phyloP scores from a whole-genome alignment of 2,888 invertebrate species.

The Elgonia sp. region DNA sequence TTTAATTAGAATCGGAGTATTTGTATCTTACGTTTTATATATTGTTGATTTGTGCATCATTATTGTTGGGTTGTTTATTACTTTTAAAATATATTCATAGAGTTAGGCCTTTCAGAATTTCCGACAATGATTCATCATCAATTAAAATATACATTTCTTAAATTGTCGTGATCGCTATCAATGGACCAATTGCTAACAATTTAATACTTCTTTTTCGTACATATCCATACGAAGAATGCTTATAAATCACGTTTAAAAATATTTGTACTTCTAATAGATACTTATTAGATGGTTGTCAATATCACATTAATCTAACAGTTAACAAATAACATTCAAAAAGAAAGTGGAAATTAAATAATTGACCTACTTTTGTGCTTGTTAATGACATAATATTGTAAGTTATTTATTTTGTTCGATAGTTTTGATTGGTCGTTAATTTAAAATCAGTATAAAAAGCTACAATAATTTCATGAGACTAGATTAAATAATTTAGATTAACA shows the following conservation, averaged over 20 bases:
- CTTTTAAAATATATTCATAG: neutral
- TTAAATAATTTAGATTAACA: slow-evolving; percentile 5
- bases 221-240: slow-evolving; percentile 12
- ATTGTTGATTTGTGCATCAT: neutral
- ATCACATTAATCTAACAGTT: slow-evolving; percentile 46
- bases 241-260: slow-evolving; percentile 39
- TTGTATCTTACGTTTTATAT: neutral
- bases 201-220: slow-evolving; percentile 29
- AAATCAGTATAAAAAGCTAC: neutral
- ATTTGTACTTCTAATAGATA: slow-evolving; percentile 44
- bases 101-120: slow-evolving; percentile 1
- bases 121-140: slow-evolving; percentile 2
- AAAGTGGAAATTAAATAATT: neutral
- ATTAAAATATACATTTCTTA: neutral
- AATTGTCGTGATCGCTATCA: slow-evolving; percentile 8
- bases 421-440: neutral
- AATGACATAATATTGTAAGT: neutral
- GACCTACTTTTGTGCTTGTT: slow-evolving; percentile 17
- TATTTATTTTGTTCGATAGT: neutral
- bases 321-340: slow-evolving; percentile 5
- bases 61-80: neutral
- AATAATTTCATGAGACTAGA: slow-evolving; percentile 9
- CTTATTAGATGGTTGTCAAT: slow-evolving; percentile 23
- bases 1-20: neutral
- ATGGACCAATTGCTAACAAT: slow-evolving; percentile 25